Conservation (phyloP, 2,797 vertebrate genomes). For the Gobio occitaniae region DNA sequence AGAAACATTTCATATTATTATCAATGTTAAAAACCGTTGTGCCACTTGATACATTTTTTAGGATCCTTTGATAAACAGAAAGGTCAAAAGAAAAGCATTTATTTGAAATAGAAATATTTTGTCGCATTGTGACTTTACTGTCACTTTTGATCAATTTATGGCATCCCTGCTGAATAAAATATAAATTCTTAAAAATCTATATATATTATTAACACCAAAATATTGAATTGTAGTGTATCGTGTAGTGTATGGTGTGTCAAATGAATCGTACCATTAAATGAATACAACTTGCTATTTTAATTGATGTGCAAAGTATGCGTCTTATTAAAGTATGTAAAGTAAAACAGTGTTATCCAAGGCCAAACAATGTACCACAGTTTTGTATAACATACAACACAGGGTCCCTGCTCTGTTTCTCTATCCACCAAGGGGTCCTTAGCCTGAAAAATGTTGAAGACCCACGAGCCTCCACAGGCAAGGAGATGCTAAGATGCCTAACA, state of each 20-base stretch:
- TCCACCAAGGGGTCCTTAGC: constrained; percentile 19
- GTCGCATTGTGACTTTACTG: not conserved
- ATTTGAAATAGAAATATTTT: no score
- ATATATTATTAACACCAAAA: not conserved
- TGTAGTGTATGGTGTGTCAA: not conserved
- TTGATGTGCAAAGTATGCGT: not conserved
- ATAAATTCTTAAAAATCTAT: not conserved
- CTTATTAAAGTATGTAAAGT: not conserved
- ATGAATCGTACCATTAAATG: not conserved
- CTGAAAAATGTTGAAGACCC: constrained; percentile 14
- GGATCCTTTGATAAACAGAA: constrained; percentile 1
- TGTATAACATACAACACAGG: not conserved
- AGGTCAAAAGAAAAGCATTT: not conserved
- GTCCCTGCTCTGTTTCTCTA: not conserved
- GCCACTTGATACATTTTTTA: not conserved
- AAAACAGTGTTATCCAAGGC: not conserved
- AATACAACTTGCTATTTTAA: not conserved
- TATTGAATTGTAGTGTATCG: not conserved
- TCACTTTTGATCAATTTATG: not conserved
- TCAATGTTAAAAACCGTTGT: not conserved
- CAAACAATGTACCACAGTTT: not conserved
- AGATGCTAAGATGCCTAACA: constrained; percentile 8
- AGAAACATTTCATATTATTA: not conserved
- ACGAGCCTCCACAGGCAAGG: constrained; percentile 18
- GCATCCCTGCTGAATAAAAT: not conserved